Evolutionary conservation across 2,797 vertebrate species (phyloP), one percentile per base, ranked within the genome.

Genomic region (Rhinogobio ventralis): DNA sequence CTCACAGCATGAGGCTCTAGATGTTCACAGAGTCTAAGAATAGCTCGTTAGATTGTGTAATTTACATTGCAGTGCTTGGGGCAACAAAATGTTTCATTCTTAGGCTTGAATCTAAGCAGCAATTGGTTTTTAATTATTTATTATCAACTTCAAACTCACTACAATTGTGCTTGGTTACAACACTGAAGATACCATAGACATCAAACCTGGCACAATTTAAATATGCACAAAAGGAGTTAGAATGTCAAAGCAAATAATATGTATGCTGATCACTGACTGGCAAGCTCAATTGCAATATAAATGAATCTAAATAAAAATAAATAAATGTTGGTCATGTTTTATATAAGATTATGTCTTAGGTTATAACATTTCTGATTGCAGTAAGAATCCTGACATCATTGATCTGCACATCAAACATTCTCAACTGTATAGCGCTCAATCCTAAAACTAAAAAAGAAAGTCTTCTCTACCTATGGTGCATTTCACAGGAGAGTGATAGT

Each of bases 1-100:
- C 84, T 17, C 13, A 89, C 77, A 90, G 90, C 88, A 76, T 74
- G 86, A 89, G 88, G 90, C 90, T 93, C 90, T 90, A 86, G 78
- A 79, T 86, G 83, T 89, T 89, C 88, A 78, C 45, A 39, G 86
- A 89, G 85, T n/a, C 79, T 68, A 42, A 84, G 66, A 86, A 81
- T 89, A 83, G 90, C 91, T 95, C 89, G 93, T 95, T 94, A 94
- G 90, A 89, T 79, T 80, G 86, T 87, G 90, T 93, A 89, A 94
- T 95, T 95, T 94, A 90, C 90, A 92, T 91, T 93, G 91, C 84
- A 25, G 86, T 79, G 92, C 92, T 91, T 88, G 87, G 69, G 83
- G 92, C 92, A 83, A 88, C 67, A 79, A 87, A 93, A 92, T 93
- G 93, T 92, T 89, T 93, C 90, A 92, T 93, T 88, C 89, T 92